phyloP scores from a whole-genome alignment of 1,140 invertebrate genomes.

The Cryptotermes secundus region DNA sequence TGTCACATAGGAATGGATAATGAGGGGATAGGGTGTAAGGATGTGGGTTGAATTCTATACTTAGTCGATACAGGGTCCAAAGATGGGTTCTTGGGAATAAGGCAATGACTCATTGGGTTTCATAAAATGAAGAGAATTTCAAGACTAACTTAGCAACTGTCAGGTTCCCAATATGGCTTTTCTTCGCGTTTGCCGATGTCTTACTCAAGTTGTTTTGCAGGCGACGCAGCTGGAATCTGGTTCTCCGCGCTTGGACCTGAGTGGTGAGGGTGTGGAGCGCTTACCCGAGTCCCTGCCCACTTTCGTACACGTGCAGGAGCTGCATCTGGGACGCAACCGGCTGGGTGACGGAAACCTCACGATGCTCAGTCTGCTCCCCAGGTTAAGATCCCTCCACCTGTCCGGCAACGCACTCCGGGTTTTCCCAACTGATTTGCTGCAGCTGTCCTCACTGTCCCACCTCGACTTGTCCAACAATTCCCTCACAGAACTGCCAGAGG shows the following conservation, averaged over 20 bases:
- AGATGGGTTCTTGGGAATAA: no score
- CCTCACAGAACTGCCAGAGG: constrained; percentile 59
- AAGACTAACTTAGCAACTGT: no score
- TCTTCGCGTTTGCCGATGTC: no score
- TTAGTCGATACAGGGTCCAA: no score
- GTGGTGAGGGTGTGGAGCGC: constrained; percentile 47
- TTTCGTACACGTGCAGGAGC: constrained; percentile 52
- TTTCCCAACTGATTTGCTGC: constrained; percentile 60
- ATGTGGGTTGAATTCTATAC: no score
- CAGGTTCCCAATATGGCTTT: no score
- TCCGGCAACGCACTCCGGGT: constrained; percentile 57
- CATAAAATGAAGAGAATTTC: no score
- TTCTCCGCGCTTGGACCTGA: constrained; percentile 44
- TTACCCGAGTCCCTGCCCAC: constrained; percentile 47
- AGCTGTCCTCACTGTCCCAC: constrained; percentile 50
- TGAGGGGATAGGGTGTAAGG: no score
- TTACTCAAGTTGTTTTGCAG: constrained; percentile 40
- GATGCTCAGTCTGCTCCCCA: constrained; percentile 50
- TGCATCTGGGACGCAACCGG: constrained; percentile 56
- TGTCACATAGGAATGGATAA: no score
- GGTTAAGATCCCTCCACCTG: constrained; percentile 58
- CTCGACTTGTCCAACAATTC: constrained; percentile 71
- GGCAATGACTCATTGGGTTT: no score
- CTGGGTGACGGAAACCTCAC: constrained; percentile 46
- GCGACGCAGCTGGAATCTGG: constrained; percentile 45